These are phyloP conservation scores for Mustela nigripes DNA, from an alignment of 2,113 vertebrate species.

Conservation along the genomic window DNA sequence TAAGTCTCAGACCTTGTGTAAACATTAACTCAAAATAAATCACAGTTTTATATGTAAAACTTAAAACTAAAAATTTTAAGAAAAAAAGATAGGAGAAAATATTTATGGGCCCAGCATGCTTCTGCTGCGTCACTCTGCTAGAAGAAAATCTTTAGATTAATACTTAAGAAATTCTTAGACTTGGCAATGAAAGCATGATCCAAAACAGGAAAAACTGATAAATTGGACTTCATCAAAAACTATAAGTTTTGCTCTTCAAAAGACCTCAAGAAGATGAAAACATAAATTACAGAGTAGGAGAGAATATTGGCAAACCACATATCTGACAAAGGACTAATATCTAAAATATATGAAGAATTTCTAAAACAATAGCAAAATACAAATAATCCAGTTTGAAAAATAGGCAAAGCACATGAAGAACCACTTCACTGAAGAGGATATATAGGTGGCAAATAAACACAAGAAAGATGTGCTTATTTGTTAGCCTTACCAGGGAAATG, in stretches of 20 bases:
- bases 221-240: background rate
- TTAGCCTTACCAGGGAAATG: background rate
- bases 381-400: background rate
- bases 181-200: background rate
- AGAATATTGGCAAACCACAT: background rate
- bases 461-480: background rate
- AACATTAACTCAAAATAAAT: background rate
- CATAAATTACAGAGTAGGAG: background rate
- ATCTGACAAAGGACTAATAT: background rate
- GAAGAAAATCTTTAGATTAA: background rate
- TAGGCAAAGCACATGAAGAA: background rate
- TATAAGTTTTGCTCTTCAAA: conserved; percentile 7
- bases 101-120: background rate
- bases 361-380: background rate
- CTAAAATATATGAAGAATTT: background rate
- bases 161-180: background rate
- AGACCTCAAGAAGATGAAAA: background rate
- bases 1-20: background rate
- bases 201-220: background rate
- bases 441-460: background rate
- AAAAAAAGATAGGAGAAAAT: background rate
- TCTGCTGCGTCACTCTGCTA: too few species aligned
- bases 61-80: background rate
- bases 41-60: background rate
- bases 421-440: background rate